Evolutionary conservation across 2,113 vertebrate species (phyloP), one percentile per base, ranked within the genome.

Genomic region (Sturnus vulgaris): DNA sequence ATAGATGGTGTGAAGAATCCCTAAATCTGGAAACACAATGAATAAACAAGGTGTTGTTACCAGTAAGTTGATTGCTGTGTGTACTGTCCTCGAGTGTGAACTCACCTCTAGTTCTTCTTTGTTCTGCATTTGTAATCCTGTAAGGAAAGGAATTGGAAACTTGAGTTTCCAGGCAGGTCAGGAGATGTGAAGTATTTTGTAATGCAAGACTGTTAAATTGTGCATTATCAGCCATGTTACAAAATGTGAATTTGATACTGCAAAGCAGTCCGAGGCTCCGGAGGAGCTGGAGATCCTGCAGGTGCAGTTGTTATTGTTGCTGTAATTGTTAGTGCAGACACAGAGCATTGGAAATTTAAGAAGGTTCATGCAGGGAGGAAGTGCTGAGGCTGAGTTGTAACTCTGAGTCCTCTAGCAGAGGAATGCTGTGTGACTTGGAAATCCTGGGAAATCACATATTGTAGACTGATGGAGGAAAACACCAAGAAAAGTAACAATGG

Each of bases 1-100:
- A 16, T 46, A 4, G 3, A 12, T 2, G 28, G 15, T 6, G 4
- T 12, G 15, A 40, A n/a, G 24, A 2, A 30, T 20, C 15, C 24
- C 40, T 65, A 24, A 40, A 75, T 9, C 16, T 57, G 59, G 82
- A 23, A 49, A 20, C 19, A 65, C 22, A 10, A 20, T 9, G 50
- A 56, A 12, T 30, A 30, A 40, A 42, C 15, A 10, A 49, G 50
- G 40, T 28, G n/a, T 8, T 55, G 40, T 73, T 27, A 46, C 4
- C 23, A 55, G 40, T 23, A 15, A 65, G 24, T 56, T 10, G 9
- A 17, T 49, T 57, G 30, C 50, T 30, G 15, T n/a, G 42, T 28
- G 42, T 24, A 6, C 35, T 66, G 30, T 44, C 4, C 1, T 82
- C 1, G 2, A 17, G 31, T 44, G 31, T 66, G 52, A 94, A 33